Evolutionary conservation across 2,113 vertebrate genomes (phyloP).

Genomic region (Epinephelus moara): DNA sequence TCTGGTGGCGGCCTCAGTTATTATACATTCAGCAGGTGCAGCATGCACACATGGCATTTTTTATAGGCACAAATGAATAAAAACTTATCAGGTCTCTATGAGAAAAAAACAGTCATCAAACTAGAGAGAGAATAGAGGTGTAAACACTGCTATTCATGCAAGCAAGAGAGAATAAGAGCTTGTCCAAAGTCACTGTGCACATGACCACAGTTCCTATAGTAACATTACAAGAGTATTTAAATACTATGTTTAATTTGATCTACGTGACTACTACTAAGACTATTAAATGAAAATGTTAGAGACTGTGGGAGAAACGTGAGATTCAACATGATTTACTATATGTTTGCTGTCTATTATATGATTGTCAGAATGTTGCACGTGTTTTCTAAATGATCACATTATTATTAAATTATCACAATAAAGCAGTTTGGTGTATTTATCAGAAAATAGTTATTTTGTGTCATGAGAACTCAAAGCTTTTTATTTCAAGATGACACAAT

Average conservation of each 20-base stretch:
- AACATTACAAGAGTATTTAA: not conserved
- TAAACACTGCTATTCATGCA: no score
- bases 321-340: not conserved
- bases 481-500: not conserved
- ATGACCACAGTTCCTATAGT: not conserved
- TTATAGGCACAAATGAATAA: not conserved
- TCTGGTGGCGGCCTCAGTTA: not conserved
- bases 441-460: not conserved
- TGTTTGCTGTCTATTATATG: not conserved
- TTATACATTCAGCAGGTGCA: not conserved
- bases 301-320: no score
- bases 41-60: not conserved
- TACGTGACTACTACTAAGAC: not conserved
- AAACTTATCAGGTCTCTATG: not conserved
- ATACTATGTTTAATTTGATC: not conserved
- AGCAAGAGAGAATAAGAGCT: not conserved
- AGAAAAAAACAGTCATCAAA: not conserved
- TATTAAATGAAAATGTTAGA: not conserved
- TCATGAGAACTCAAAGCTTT: not conserved
- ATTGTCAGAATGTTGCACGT: not conserved
- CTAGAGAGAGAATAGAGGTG: not conserved
- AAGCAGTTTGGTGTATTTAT: conserved; percentile 1
- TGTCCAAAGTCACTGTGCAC: not conserved
- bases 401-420: not conserved
- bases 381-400: conserved; percentile 16